These are phyloP conservation scores for Nephotettix cincticeps DNA, from an alignment of 1,140 invertebrate species.

Conservation along the genomic window DNA sequence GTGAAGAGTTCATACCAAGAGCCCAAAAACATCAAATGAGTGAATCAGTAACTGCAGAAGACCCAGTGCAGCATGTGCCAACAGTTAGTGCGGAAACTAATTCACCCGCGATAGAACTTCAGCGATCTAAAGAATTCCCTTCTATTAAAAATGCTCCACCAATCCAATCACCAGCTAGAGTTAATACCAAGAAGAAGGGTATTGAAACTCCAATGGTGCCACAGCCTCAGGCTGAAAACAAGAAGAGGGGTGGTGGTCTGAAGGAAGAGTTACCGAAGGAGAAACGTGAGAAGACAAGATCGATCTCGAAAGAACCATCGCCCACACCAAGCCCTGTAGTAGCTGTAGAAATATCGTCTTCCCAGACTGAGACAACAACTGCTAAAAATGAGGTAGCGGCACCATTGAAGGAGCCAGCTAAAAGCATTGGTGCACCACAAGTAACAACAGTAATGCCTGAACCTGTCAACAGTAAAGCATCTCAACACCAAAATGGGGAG, in stretches of 20 bases:
- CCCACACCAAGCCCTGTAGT: background rate
- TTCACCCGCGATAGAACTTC: background rate
- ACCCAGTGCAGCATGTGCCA: background rate
- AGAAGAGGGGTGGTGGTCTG: no score
- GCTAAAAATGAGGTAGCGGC: no score
- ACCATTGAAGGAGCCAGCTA: no score
- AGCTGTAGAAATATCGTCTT: no score
- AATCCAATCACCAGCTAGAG: background rate
- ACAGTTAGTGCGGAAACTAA: constrained; percentile 10
- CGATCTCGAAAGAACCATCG: background rate
- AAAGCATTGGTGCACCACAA: background rate
- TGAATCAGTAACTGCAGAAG: background rate
- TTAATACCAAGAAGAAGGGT: background rate
- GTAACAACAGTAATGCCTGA: no score
- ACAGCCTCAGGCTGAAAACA: background rate
- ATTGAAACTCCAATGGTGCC: background rate
- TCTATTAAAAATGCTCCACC: background rate
- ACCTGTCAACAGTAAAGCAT: background rate
- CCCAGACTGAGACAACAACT: no score
- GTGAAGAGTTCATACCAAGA: background rate
- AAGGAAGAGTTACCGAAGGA: constrained; percentile 4
- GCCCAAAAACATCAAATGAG: background rate
- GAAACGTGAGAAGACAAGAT: background rate
- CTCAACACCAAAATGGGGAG: constrained; percentile 8
- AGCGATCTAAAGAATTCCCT: background rate